Percentiles rank a stretch among this genome's conserved stretches.
phyloP scores from a whole-genome alignment of 2,113 vertebrate species.

The Phalacrocorax carbo region DNA sequence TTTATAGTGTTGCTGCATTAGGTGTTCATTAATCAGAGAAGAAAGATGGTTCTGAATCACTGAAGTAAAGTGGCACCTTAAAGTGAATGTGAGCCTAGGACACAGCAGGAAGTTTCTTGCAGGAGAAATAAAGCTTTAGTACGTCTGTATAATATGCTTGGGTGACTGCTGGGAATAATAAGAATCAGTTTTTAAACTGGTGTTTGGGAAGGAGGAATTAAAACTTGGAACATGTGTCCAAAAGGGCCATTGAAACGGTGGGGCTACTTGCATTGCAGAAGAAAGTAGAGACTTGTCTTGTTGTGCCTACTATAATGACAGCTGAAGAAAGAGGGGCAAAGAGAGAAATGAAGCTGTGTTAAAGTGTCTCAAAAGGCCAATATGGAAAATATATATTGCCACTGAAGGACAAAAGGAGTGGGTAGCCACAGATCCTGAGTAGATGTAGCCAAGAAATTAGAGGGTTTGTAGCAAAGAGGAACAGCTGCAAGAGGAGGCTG shows the following conservation, averaged over 20 bases:
- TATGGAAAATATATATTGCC: background rate
- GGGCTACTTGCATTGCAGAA: background rate
- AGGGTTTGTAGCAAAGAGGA: background rate
- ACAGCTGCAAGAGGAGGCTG: background rate
- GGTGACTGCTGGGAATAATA: background rate
- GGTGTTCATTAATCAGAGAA: background rate
- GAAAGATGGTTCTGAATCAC: background rate
- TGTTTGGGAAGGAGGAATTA: background rate
- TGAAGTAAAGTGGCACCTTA: background rate
- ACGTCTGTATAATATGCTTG: background rate
- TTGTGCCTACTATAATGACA: background rate
- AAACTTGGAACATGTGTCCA: background rate
- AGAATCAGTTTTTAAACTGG: background rate
- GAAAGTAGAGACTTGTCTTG: background rate
- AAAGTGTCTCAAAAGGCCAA: background rate
- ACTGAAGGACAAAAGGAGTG: background rate
- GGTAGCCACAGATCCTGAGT: background rate
- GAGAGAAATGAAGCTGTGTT: background rate
- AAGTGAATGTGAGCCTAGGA: background rate
- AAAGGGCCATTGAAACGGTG: background rate
- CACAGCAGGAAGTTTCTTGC: background rate
- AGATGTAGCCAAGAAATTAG: background rate
- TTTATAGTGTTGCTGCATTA: background rate
- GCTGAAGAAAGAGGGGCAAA: background rate
- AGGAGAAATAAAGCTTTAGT: background rate